These are phyloP conservation scores for Osmerus eperlanus DNA, from an alignment of 2,113 vertebrate genomes.

Conservation along the genomic window DNA sequence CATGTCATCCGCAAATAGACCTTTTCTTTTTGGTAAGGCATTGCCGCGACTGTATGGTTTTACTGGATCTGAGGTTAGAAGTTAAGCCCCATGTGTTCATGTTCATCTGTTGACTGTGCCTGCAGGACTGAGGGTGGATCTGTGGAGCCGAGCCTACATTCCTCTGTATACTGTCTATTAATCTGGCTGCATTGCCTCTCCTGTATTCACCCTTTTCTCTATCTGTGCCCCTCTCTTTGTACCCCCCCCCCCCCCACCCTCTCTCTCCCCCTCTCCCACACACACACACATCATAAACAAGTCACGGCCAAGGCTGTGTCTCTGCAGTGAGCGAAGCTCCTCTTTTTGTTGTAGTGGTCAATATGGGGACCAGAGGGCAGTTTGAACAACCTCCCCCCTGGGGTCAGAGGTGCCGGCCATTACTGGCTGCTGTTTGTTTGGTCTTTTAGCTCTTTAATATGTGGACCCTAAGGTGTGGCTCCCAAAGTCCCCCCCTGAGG, in stretches of 20 bases:
- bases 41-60: background rate
- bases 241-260: background rate
- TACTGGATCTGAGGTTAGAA: background rate
- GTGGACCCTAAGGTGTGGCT: slow-evolving; percentile 46
- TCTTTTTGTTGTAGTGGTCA: slow-evolving; percentile 41
- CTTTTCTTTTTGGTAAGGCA: no score
- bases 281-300: background rate
- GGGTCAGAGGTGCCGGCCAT: slow-evolving; percentile 59
- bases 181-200: slow-evolving; percentile 4
- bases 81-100: background rate
- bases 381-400: slow-evolving; percentile 47
- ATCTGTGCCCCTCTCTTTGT: background rate
- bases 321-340: slow-evolving; percentile 10
- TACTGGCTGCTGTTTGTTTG: slow-evolving; percentile 47
- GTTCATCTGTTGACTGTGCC: background rate
- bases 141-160: background rate
- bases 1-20: no score
- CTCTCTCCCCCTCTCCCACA: background rate
- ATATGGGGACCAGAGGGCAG: slow-evolving; percentile 52
- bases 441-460: slow-evolving; percentile 54
- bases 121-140: background rate
- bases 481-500: slow-evolving; percentile 34
- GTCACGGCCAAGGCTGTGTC: background rate
- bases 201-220: background rate
- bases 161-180: background rate